These are phyloP conservation scores for Sinocyclocheilus anophthalmus DNA, from an alignment of 2,113 vertebrate species.

Conservation along the genomic window DNA sequence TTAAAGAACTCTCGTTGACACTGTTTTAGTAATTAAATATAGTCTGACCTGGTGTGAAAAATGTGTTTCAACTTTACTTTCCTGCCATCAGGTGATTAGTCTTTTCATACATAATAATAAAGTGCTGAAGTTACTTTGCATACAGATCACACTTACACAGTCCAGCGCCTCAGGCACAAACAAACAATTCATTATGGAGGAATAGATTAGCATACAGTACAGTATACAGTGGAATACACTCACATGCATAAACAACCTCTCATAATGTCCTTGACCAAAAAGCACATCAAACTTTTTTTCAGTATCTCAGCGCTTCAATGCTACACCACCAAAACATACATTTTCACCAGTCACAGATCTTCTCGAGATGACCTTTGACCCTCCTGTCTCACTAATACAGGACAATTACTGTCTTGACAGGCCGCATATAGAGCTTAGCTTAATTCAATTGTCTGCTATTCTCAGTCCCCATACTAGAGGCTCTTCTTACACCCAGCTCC, in stretches of 20 bases:
- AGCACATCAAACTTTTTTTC: neutral
- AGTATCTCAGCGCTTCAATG: neutral
- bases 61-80: neutral
- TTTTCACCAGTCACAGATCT: neutral
- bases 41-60: constrained; percentile 15
- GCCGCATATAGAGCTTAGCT: constrained; percentile 30
- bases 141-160: neutral
- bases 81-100: constrained; percentile 10
- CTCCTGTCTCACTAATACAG: neutral
- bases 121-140: constrained; percentile 20
- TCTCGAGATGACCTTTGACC: neutral
- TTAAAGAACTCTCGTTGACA: neutral
- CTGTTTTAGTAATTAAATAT: constrained; percentile 10
- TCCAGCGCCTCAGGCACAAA: neutral
- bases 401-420: constrained; percentile 18
- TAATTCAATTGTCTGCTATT: constrained; percentile 43
- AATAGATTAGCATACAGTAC: constrained; percentile 19
- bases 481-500: constrained; percentile 24
- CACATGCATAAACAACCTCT: neutral
- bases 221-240: constrained; percentile 2
- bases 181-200: constrained; percentile 19
- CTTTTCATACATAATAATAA: constrained; percentile 33
- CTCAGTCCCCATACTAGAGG: constrained; percentile 5
- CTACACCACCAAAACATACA: neutral
- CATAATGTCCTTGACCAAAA: constrained; percentile 8